These are phyloP conservation scores for Sebastes baramenuke DNA, from an alignment of 2,797 vertebrate genomes.

Conservation along the genomic window DNA sequence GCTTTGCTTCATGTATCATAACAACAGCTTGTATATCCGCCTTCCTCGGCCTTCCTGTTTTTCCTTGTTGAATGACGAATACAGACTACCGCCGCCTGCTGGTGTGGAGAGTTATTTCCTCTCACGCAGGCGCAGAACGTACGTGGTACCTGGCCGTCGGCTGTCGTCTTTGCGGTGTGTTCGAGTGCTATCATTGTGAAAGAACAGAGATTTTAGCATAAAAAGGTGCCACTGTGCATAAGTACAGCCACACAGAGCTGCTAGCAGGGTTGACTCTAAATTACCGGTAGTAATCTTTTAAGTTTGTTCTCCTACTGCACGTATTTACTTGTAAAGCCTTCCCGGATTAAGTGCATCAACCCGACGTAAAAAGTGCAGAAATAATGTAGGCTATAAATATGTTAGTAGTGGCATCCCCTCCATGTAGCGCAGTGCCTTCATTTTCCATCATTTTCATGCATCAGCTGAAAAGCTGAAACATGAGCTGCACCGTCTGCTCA, in stretches of 20 bases:
- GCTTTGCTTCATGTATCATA: too few relatives aligned
- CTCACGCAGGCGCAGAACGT: too few relatives aligned
- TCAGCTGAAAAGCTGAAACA: slow-evolving; percentile 39
- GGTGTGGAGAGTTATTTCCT: too few relatives aligned
- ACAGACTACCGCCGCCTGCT: too few relatives aligned
- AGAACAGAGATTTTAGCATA: not conserved
- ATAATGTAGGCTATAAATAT: not conserved
- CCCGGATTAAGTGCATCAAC: not conserved
- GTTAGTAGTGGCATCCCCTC: not conserved
- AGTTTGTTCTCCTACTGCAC: not conserved
- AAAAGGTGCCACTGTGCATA: not conserved
- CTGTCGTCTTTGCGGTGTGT: too few relatives aligned
- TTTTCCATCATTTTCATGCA: slow-evolving; percentile 45
- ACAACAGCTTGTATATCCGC: too few relatives aligned
- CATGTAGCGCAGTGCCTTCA: not conserved
- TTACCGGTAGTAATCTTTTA: not conserved
- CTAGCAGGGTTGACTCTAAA: not conserved
- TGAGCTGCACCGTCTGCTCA: slow-evolving; percentile 14
- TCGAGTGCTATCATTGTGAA: not conserved
- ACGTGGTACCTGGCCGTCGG: too few relatives aligned
- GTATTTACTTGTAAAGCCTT: not conserved
- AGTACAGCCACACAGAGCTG: not conserved
- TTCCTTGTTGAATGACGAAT: too few relatives aligned
- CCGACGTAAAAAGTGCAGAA: not conserved
- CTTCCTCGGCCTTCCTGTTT: too few relatives aligned